phyloP scores from a whole-genome alignment of 2,113 vertebrate species.

The Pituophis catenifer region DNA sequence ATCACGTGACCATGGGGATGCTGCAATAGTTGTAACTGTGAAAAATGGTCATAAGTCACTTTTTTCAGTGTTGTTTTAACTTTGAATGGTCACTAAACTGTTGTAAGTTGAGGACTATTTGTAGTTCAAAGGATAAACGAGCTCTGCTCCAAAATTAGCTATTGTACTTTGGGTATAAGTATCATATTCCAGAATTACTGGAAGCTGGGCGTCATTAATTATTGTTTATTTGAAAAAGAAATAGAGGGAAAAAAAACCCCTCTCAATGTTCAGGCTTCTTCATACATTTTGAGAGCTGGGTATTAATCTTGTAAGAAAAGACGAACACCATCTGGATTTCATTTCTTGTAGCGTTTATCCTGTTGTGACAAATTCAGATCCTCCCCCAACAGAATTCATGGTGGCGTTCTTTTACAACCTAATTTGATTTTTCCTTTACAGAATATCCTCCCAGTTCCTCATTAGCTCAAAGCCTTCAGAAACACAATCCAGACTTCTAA shows the following conservation, averaged over 20 bases:
- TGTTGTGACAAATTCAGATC: neutral
- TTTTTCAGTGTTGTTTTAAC: neutral
- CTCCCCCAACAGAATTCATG: neutral
- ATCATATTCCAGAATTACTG: neutral
- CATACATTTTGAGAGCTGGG: neutral
- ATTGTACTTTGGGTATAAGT: neutral
- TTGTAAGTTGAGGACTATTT: neutral
- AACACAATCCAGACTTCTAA: neutral
- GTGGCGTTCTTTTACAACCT: neutral
- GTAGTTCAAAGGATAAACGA: neutral
- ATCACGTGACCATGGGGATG: neutral
- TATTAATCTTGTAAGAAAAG: neutral
- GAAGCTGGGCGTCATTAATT: neutral
- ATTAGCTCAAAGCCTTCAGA: neutral
- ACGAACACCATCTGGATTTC: neutral
- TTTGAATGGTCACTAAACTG: too few species aligned
- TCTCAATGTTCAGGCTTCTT: neutral
- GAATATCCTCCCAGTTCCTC: neutral
- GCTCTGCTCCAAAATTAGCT: neutral
- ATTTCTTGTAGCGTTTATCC: neutral
- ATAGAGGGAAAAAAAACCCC: neutral
- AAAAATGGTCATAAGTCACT: neutral
- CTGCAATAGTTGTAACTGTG: neutral
- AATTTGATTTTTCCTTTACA: neutral
- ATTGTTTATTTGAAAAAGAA: neutral